Percentiles rank a stretch among this genome's conserved stretches.
Evolutionary conservation across 2,113 vertebrate genomes (phyloP).

Genomic region (Hucho hucho): DNA sequence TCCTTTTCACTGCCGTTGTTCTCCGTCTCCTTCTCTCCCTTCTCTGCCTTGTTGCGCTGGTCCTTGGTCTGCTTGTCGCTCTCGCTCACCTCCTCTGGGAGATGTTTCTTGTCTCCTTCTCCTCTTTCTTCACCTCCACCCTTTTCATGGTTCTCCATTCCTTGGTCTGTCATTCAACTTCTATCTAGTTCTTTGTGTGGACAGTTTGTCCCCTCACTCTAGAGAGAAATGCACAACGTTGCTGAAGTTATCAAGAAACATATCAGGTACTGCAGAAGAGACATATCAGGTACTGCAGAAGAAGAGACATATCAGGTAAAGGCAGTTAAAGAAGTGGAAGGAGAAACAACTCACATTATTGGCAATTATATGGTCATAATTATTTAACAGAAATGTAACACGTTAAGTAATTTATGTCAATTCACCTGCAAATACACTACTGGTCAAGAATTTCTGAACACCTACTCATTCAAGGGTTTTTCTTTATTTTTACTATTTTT

Average conservation of each 20-base stretch:
- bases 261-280: not conserved
- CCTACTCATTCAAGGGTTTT: too few relatives aligned
- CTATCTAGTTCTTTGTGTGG: conserved; percentile 29
- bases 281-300: too few relatives aligned
- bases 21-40: conserved; percentile 55
- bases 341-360: too few relatives aligned
- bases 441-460: too few relatives aligned
- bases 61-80: conserved; percentile 66
- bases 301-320: not conserved
- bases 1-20: conserved; percentile 35
- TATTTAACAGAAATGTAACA: not conserved
- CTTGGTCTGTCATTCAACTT: conserved; percentile 21
- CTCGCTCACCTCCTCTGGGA: conserved; percentile 42
- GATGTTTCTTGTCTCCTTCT: conserved; percentile 12
- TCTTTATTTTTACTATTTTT: too few relatives aligned
- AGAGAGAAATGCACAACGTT: not conserved
- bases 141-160: conserved; percentile 64
- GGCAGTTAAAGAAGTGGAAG: not conserved
- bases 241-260: not conserved
- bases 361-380: too few relatives aligned
- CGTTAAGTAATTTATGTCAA: not conserved
- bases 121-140: conserved; percentile 32
- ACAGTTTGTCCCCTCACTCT: conserved; percentile 16
- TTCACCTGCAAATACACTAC: not conserved
- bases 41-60: conserved; percentile 57